Evolutionary conservation across 2,113 vertebrate genomes (phyloP), one percentile per base, ranked within the genome.

Genomic region (Cercopithecus mona): DNA sequence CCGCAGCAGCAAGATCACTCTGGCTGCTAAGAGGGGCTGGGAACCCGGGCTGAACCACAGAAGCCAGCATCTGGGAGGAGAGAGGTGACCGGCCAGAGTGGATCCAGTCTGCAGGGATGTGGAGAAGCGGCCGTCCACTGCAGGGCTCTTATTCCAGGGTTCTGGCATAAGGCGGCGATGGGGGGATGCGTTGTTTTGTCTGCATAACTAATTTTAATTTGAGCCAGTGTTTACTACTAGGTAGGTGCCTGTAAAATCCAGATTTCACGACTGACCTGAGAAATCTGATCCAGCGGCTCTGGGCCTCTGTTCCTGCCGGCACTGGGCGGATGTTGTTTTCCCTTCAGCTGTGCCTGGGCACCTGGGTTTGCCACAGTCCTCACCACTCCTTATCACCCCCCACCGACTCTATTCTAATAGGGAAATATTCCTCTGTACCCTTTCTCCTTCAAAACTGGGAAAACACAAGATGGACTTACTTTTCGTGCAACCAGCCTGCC

Each of bases 331-430:
- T 25, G 1, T 3, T 5, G 0, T 40, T 38, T 40, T 38, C 23
- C 17, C 14, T 80, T 14, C 17, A 8, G 11, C 18, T 1, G 3
- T 17, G 43, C 1, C 4, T 0, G 1, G 2, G 45, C n/a, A 30
- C 11, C 81, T 72, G 16, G 10, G 23, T 55, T 80, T 81, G 55
- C 75, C 38, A 1, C n/a, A 3, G 48, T 50, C 75, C 73, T 88
- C 2, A 0, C 48, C 6, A 11, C 9, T 20, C 52, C 72, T 35
- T 40, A 35, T 14, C 4, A n/a, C 50, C 57, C 6, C 1, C 25
- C 17, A 45, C 52, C 52, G 1, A 20, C 27, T 18, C 38, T 87
- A 12, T 57, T 64, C 22, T 25, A 48, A 22, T 52, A 38, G 68
- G 88, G 48, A 88, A 73, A 25, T 25, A 50, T 3, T 70, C 43